Conservation (phyloP, 1,140 invertebrate genomes). For the Drosophila nigrodunni region DNA sequence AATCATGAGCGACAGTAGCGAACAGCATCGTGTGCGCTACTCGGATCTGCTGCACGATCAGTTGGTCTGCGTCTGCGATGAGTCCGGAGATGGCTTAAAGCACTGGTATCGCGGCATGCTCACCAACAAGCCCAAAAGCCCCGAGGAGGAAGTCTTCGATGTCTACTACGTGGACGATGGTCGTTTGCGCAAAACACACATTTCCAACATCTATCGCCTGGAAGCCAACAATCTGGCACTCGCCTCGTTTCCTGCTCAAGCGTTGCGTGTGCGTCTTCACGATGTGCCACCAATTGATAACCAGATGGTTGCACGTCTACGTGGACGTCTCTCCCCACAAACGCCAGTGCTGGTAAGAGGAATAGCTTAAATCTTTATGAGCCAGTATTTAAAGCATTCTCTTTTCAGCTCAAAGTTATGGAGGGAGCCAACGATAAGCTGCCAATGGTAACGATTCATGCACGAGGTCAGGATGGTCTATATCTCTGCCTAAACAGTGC, state of each 20-base stretch:
- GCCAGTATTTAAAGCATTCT: neutral
- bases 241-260: conserved; percentile 71
- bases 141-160: conserved; percentile 67
- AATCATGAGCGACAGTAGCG: conserved; percentile 63
- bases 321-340: conserved; percentile 62
- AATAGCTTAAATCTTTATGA: neutral
- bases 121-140: conserved; percentile 46
- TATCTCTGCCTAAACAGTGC: conserved; percentile 74
- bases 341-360: conserved; percentile 68
- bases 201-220: conserved; percentile 79
- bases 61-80: conserved; percentile 77
- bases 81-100: conserved; percentile 42
- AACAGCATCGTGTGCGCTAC: conserved; percentile 61
- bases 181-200: conserved; percentile 66
- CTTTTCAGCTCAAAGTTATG: conserved; percentile 65
- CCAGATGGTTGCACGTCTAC: conserved; percentile 65
- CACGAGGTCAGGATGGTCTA: conserved; percentile 57
- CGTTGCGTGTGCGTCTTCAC: conserved; percentile 65
- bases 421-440: conserved; percentile 47
- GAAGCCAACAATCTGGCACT: conserved; percentile 78
- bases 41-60: conserved; percentile 68
- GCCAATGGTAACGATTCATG: conserved; percentile 69
- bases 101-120: conserved; percentile 79
- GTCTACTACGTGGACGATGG: conserved; percentile 80
- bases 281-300: conserved; percentile 70